These are phyloP conservation scores for Pampus argenteus DNA, from an alignment of 2,797 vertebrate species.

Conservation along the genomic window DNA sequence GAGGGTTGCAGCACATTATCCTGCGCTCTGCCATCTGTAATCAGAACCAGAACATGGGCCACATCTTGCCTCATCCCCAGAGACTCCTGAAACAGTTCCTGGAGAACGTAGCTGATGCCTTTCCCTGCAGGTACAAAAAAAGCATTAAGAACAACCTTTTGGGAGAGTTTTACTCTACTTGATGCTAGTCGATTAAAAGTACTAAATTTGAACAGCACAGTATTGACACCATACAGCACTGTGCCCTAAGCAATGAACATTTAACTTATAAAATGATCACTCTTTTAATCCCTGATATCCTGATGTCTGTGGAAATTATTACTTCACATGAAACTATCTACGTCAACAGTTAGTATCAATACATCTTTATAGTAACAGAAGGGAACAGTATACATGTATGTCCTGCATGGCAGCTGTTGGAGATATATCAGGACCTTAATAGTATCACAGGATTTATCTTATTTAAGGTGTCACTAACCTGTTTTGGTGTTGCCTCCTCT, in stretches of 20 bases:
- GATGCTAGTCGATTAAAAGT: not conserved
- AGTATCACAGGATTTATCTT: not conserved
- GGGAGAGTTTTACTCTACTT: not conserved
- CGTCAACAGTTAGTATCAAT: not conserved
- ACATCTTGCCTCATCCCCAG: conserved; percentile 88
- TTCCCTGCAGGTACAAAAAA: conserved; percentile 77
- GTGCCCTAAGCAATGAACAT: not conserved
- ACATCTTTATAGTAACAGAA: not conserved
- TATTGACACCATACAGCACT: not conserved
- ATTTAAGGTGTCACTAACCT: conserved; percentile 75
- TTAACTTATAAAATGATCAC: not conserved
- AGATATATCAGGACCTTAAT: not conserved
- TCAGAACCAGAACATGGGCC: conserved; percentile 86
- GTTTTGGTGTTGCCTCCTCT: conserved; percentile 92
- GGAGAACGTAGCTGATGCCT: conserved; percentile 88
- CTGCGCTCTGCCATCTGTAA: conserved; percentile 92
- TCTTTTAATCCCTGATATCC: not conserved
- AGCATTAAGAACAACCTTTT: conserved; percentile 7
- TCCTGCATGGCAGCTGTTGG: not conserved
- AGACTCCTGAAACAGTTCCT: conserved; percentile 89
- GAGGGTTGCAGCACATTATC: conserved; percentile 89
- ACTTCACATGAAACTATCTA: not conserved
- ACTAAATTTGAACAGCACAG: not conserved
- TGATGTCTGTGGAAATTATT: not conserved
- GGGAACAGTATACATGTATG: no score